Evolutionary conservation across 2,113 vertebrate genomes (phyloP).

Genomic region (Chinchilla lanigera): DNA sequence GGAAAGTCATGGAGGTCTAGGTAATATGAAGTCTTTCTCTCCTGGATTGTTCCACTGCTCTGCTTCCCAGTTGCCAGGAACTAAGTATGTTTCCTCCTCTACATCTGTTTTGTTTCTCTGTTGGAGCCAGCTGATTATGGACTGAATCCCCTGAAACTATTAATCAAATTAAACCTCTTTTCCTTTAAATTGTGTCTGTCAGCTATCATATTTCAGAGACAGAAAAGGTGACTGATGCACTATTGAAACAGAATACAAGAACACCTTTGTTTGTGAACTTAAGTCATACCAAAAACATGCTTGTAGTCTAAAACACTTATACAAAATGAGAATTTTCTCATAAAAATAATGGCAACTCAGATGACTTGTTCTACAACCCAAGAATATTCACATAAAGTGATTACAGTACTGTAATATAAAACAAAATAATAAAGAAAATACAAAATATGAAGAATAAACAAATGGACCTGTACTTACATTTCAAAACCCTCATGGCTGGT

Average conservation of each 20-base stretch:
- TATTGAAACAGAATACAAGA: neutral
- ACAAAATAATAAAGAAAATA: neutral
- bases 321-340: neutral
- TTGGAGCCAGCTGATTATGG: neutral
- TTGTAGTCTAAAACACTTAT: neutral
- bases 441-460: neutral
- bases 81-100: neutral
- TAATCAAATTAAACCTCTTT: neutral
- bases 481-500: neutral
- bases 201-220: neutral
- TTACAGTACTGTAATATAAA: neutral
- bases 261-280: neutral
- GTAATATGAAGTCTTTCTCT: neutral
- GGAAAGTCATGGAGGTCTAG: neutral
- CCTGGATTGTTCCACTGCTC: neutral
- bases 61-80: neutral
- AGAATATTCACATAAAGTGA: neutral
- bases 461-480: neutral
- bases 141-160: neutral
- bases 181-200: neutral
- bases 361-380: neutral
- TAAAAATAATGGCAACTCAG: neutral
- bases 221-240: neutral
- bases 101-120: neutral
- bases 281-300: neutral